Evolutionary conservation across 2,888 invertebrate genomes (phyloP).

Genomic region (Stenotaenia linearis): DNA sequence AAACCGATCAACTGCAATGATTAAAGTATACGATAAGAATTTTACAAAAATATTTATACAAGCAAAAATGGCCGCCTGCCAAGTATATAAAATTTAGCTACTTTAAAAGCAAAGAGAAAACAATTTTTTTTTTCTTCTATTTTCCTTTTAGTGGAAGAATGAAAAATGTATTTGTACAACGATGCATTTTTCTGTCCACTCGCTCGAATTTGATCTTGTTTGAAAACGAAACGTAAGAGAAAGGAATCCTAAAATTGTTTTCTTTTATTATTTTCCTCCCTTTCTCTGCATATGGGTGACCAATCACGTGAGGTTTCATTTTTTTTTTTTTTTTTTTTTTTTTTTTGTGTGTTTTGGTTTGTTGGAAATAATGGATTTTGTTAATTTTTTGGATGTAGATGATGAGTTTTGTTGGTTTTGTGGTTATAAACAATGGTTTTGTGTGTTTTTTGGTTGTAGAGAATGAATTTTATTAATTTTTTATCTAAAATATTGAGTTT

Average conservation of each 20-base stretch:
- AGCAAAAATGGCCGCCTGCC: not conserved
- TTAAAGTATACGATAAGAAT: not conserved
- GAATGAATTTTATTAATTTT: too few relatives aligned
- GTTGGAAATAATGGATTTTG: not conserved
- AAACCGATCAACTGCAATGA: not conserved
- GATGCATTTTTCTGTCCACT: conserved; percentile 1
- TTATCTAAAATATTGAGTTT: too few relatives aligned
- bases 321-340: not conserved
- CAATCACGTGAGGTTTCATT: not conserved
- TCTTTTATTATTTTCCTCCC: not conserved
- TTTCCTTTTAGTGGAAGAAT: not conserved
- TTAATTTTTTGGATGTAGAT: too few relatives aligned
- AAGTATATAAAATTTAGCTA: not conserved
- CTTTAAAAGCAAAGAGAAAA: not conserved
- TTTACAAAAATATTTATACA: not conserved
- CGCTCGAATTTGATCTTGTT: conserved; percentile 7
- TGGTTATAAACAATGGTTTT: too few relatives aligned
- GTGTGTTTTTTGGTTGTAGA: too few relatives aligned
- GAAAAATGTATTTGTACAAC: conserved; percentile 1
- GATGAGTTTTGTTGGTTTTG: too few relatives aligned
- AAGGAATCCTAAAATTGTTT: conserved; percentile 31
- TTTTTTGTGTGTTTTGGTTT: not conserved
- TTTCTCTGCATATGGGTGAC: conserved; percentile 22
- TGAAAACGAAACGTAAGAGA: conserved; percentile 24
- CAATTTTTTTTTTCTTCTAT: not conserved